A percentile compares a stretch with the other conserved stretches of the same genome.
These are phyloP conservation scores for Pardosa pseudoannulata DNA, from an alignment of 2,888 invertebrate species.

Conservation along the genomic window DNA sequence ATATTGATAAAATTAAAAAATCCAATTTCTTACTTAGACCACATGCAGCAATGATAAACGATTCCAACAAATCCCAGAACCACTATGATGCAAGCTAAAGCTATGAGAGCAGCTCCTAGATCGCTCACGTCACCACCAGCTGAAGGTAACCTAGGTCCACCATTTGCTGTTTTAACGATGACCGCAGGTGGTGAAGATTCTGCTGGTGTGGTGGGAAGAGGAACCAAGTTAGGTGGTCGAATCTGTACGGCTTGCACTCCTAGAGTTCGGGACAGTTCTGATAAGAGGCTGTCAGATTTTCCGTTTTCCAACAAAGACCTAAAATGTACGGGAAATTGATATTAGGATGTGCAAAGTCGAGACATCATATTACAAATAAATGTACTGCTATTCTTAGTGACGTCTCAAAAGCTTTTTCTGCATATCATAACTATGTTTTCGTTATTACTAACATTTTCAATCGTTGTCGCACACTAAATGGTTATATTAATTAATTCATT, in stretches of 20 bases:
- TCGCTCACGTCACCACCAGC: slow-evolving; percentile 68
- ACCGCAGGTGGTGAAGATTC: slow-evolving; percentile 44
- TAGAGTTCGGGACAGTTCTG: slow-evolving; percentile 83
- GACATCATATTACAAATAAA: no score
- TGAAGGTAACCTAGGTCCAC: slow-evolving; percentile 57
- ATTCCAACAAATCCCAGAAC: slow-evolving; percentile 92
- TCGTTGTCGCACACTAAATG: no score
- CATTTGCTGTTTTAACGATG: slow-evolving; percentile 52
- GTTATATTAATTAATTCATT: no score
- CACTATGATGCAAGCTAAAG: slow-evolving; percentile 91
- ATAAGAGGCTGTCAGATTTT: slow-evolving; percentile 83
- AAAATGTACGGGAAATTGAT: no score
- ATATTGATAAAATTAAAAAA: no score
- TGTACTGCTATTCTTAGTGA: no score
- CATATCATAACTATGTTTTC: no score
- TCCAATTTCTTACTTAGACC: slow-evolving; percentile 90
- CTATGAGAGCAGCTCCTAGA: slow-evolving; percentile 83
- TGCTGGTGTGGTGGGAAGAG: slow-evolving; percentile 68
- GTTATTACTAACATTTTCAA: no score
- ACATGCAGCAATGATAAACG: slow-evolving; percentile 93
- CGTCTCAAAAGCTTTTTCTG: no score
- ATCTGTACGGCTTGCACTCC: slow-evolving; percentile 84
- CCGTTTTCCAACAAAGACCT: slow-evolving; percentile 82
- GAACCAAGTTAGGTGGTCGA: slow-evolving; percentile 80
- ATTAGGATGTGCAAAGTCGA: no score